Base-by-base conservation (phyloP, 2,113 vertebrate genomes). In the Mustela nigripes region DNA sequence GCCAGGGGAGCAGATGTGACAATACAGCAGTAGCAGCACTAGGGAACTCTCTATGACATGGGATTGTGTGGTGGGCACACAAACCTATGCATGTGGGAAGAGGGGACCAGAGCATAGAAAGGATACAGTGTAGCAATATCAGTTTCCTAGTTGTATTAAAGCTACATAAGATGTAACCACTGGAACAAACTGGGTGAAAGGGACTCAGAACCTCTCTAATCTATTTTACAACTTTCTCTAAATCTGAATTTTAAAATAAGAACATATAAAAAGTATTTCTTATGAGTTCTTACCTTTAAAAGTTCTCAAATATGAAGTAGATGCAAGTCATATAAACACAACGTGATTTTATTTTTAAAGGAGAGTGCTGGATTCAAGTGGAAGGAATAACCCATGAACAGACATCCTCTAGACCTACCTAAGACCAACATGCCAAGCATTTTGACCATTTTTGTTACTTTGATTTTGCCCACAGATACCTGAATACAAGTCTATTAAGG, bases 331-430 rank as follows among this genome's bases (percentile, higher is more conserved):
- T 48, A 74, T 11, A 48, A 12, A 87, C 26, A 71, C 48, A 12
- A 87, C 16, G 60, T 56, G 18, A 80, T 39, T 79, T 94, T 50
- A 28, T 73, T 89, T 89, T 81, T 80, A 88, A 93, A 78, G 39
- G 53, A 73, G 5, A 56, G 42, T 65, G 26, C 45, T 79, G 39
- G 12, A 83, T 73, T 91, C 18, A 53, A 91, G 63, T 24, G 22
- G 45, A 88, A 90, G 45, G 86, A 89, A 80, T 18, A 56, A n/a
- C n/a, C 31, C 45, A 73, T 0, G 42, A 11, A 36, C 26, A 67
- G 50, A 92, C 11, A 39, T n/a, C 50, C 28, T 79, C 28, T 10
- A 74, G 33, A 48, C 8, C 42, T 28, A 26, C 4, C 48, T 79
- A 80, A 76, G n/a, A 28, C 42, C 4, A 45, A 3, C 28, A 67